Evolutionary conservation across 1,140 invertebrate species (phyloP), one percentile per base, ranked within the genome.

Genomic region (Grapholita molesta): DNA sequence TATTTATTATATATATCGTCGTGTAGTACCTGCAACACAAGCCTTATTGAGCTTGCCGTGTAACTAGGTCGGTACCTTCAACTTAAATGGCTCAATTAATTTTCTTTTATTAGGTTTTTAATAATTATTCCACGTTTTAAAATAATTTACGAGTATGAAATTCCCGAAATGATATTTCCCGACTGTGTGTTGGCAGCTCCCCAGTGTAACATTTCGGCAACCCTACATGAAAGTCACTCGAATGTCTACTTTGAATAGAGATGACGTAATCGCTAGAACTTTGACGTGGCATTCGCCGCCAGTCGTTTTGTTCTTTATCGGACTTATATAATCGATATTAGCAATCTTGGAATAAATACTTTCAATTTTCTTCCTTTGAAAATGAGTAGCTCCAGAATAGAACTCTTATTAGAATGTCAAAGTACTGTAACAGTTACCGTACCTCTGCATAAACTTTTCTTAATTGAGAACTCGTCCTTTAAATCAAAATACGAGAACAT

Each of bases 211-310:
- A 55, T 32, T 74, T 73, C 70, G 73, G 55, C 71, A 75, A 25
- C 68, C 73, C 70, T 72, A 68, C 24, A 42, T 21, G 64, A 68
- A 38, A 73, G 70, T 35, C 66, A 64, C 67, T 82, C 67, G 69
- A 77, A 75, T 71, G 71, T 79, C 70, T 80, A 78, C 77, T 87
- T 85, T 85, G 79, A 85, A 87, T 85, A 77, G 77, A 81, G 85
- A 85, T 84, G 76, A 82, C 78, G 78, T 69, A 79, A 85, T 83
- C 74, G 74, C 35, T 69, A 75, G 70, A 78, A 83, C 73, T 82
- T 82, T 73, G 72, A 80, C 74, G 70, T 73, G 78, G 72, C 71
- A 68, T 70, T 70, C 52, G 71, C 67, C 71, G 68, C n/a, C 69
- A 69, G 38, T 55, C 67, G 33, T 73, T 66, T 69, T 70, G n/a